phyloP scores from a whole-genome alignment of 2,113 vertebrate genomes.

The Passer domesticus region DNA sequence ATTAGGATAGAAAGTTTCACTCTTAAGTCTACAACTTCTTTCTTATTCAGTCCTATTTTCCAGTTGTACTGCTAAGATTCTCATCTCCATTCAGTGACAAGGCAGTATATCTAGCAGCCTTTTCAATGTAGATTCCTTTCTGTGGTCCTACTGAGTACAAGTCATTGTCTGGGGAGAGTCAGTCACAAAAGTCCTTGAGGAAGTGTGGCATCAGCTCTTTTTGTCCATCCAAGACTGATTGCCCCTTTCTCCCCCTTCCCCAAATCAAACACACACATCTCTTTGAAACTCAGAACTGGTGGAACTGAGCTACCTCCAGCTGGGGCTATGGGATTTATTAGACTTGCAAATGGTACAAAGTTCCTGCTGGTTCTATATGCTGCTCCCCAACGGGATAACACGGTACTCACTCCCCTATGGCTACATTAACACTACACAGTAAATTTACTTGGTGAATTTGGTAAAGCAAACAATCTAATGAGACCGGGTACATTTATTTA shows the following conservation, averaged over 20 bases:
- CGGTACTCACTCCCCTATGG: not conserved
- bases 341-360: not conserved
- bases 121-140: not conserved
- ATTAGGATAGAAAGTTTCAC: not conserved
- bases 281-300: not conserved
- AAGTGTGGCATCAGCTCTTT: not conserved
- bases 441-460: not conserved
- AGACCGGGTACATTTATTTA: not conserved
- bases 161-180: not conserved
- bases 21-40: constrained; percentile 6
- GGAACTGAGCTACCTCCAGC: not conserved
- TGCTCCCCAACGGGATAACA: not conserved
- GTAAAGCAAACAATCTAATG: not conserved
- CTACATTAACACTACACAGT: not conserved
- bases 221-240: not conserved
- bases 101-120: not conserved
- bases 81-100: not conserved
- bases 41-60: not conserved
- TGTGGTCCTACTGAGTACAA: not conserved
- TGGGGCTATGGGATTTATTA: not conserved
- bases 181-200: not conserved
- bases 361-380: not conserved
- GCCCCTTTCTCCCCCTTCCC: not conserved
- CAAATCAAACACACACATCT: not conserved
- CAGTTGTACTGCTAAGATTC: not conserved